Evolutionary conservation across 53 echinoderm and acorn worm species (phyloP).

Genomic region (Temnopleurus reevesii): DNA sequence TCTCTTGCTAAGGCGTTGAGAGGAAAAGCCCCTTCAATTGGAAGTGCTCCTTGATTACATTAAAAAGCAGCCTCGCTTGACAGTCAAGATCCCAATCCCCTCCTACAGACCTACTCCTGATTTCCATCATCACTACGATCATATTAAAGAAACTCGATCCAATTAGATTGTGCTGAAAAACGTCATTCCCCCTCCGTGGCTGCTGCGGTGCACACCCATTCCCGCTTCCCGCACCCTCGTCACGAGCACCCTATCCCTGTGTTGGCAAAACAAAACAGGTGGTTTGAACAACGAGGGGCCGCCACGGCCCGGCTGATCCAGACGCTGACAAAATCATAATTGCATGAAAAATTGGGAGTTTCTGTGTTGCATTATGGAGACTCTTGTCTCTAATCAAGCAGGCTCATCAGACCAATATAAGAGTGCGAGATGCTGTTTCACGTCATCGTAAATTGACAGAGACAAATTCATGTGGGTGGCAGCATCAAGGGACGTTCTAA

Average conservation of each 20-base stretch:
- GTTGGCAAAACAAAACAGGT: conserved; percentile 52
- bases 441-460: conserved; percentile 26
- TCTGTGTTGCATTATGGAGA: conserved; percentile 39
- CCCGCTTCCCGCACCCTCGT: neutral
- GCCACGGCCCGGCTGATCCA: conserved; percentile 15
- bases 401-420: conserved; percentile 34
- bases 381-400: conserved; percentile 39
- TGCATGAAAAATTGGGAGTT: conserved; percentile 54
- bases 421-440: conserved; percentile 14
- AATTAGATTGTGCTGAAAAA: conserved; percentile 59
- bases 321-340: conserved; percentile 50
- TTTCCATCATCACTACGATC: conserved; percentile 56
- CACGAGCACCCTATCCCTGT: neutral
- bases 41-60: conserved; percentile 54
- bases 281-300: conserved; percentile 44
- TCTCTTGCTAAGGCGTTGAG: conserved; percentile 41
- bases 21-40: conserved; percentile 54
- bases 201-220: neutral
- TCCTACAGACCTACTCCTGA: conserved; percentile 42
- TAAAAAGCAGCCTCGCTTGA: conserved; percentile 45
- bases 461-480: conserved; percentile 24
- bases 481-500: conserved; percentile 33
- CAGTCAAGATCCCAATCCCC: conserved; percentile 42
- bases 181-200: conserved; percentile 37
- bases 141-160: conserved; percentile 60